Evolutionary conservation across 2,797 vertebrate species (phyloP).

Genomic region (Dromococcyx pavoninus): DNA sequence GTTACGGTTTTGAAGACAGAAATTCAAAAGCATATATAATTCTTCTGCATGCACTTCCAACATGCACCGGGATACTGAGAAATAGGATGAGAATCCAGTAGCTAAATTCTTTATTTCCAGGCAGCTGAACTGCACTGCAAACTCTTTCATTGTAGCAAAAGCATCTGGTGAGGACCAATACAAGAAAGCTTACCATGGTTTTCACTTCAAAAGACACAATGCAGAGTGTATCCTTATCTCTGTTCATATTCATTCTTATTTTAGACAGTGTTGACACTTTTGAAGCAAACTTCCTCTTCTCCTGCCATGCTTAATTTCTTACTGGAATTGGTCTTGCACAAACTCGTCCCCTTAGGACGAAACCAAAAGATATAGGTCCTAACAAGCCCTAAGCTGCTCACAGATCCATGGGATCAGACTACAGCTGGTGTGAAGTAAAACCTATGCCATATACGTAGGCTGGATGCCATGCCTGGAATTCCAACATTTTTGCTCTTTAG

Average conservation of each 20-base stretch:
- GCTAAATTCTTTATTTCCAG: not conserved
- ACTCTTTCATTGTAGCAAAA: not conserved
- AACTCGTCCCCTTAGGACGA: not conserved
- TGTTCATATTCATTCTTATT: not conserved
- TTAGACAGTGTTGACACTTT: not conserved
- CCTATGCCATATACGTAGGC: accelerated
- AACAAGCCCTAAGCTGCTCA: not conserved
- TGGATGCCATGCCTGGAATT: not conserved
- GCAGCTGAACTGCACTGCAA: not conserved
- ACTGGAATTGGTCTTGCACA: not conserved
- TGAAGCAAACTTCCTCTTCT: not conserved
- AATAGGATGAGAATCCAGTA: not conserved
- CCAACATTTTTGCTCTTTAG: not conserved
- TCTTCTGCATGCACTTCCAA: not conserved
- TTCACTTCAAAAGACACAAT: not conserved
- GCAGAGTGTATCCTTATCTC: not conserved
- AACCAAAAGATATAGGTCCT: not conserved
- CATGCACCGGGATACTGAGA: accelerated
- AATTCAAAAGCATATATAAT: not conserved
- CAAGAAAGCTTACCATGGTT: not conserved
- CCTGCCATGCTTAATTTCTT: not conserved
- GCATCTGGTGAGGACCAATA: not conserved
- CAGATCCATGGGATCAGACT: not conserved
- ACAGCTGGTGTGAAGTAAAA: not conserved
- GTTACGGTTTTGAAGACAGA: not conserved